Evolutionary conservation across 2,888 invertebrate genomes (phyloP), one percentile per base, ranked within the genome.

Genomic region (Bombylius major): DNA sequence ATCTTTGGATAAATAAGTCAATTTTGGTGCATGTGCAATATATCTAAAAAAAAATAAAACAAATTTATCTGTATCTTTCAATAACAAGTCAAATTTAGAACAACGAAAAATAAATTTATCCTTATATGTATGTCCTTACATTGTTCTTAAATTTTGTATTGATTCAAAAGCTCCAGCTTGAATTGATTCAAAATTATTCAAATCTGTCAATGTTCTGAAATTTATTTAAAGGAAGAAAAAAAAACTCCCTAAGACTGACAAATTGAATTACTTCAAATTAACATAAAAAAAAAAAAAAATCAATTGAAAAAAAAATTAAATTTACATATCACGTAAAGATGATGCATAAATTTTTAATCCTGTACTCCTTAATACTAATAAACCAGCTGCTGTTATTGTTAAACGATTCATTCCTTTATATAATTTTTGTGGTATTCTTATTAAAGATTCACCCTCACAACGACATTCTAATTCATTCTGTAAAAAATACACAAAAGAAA

Each of bases 21-120:
- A 70, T 63, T 78, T 75, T 11, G 85, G 84, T 3, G 83, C 83
- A 69, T 84, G 79, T 1, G 83, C 79, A 67, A 86, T 84, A 63
- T 83, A 84, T 64, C 86, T 86, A 73, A 12, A 77, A 76, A 54
- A 58, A 45, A 3, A 45, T n/a, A 42, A 42, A 36, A 23, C 1
- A 23, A 23, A 23, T 23, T 23, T 23, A 23, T 23, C 23, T 23
- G 23, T 23, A 23, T 23, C 23, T 23, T 3, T 3, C 1, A 23
- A 23, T 23, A 23, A 23, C 23, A 23, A 23, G 1, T 23, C 23
- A 23, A 23, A 23, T 23, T 23, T 23, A 23, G 1, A 23, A 23
- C 23, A 23, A 23, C 3, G 23, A 23, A 23, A 23, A 23, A 23
- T 23, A 23, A 23, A 23, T 23, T 23, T 23, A 23, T 23, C 3